A percentile compares a stretch with the other conserved stretches of the same genome.
Evolutionary conservation across 2,888 invertebrate species (phyloP).

Genomic region (Eristalinus aeneus): DNA sequence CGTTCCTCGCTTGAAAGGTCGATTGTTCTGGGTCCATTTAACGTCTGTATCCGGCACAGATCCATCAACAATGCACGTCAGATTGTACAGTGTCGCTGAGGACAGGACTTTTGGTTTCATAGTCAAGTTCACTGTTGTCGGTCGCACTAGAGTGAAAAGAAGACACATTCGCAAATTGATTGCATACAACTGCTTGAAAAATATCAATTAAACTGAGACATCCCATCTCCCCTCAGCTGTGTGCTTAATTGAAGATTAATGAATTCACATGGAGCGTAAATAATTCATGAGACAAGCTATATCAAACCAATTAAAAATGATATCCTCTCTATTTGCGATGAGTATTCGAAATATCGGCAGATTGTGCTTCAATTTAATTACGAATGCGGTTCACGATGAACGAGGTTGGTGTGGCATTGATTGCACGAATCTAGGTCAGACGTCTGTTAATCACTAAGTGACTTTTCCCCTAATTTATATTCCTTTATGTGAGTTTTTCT

Average conservation of each 20-base stretch:
- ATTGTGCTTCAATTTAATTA: constrained; percentile 57
- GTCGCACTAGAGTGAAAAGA: constrained; percentile 84
- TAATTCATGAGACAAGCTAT: constrained; percentile 34
- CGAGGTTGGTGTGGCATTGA: background rate
- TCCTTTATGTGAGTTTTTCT: constrained; percentile 32
- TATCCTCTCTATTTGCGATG: constrained; percentile 6
- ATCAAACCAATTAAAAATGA: constrained; percentile 53
- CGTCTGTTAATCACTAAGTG: constrained; percentile 66
- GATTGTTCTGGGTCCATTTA: constrained; percentile 91
- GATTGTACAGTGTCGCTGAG: constrained; percentile 89
- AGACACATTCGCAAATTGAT: constrained; percentile 8
- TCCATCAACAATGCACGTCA: constrained; percentile 91
- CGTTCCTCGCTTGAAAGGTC: constrained; percentile 88
- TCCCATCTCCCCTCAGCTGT: background rate
- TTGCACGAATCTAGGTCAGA: constrained; percentile 54
- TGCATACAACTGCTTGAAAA: background rate
- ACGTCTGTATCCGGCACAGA: constrained; percentile 93
- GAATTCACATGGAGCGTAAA: constrained; percentile 33
- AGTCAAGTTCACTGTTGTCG: constrained; percentile 88
- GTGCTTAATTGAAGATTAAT: constrained; percentile 39
- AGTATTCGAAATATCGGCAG: constrained; percentile 38
- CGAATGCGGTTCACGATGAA: constrained; percentile 34
- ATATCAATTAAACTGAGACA: constrained; percentile 36
- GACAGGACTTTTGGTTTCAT: constrained; percentile 89
- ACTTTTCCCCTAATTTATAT: constrained; percentile 39